Percentiles rank a stretch among this genome's conserved stretches.
Evolutionary conservation across 2,888 invertebrate species (phyloP).

Genomic region (Macropis europaea): DNA sequence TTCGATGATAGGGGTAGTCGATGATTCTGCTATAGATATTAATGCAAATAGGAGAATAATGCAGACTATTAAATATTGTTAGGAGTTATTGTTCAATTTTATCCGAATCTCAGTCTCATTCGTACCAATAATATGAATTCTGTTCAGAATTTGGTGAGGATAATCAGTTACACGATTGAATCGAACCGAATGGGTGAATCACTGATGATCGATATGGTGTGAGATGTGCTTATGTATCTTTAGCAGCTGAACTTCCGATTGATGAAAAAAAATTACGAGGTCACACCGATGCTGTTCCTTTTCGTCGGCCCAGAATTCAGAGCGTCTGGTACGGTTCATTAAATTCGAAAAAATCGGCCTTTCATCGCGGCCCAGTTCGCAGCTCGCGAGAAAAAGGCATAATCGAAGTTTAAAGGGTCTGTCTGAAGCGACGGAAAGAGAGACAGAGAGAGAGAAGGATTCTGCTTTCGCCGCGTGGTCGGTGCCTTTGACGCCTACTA

Average conservation of each 20-base stretch:
- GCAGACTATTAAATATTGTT: too few relatives aligned
- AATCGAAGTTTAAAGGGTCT: conserved; percentile 60
- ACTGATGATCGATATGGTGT: too few relatives aligned
- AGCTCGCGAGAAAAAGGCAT: conserved; percentile 52
- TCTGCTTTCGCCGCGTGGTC: conserved; percentile 59
- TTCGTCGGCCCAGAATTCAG: conserved; percentile 21
- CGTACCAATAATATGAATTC: too few relatives aligned
- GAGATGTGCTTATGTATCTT: too few relatives aligned
- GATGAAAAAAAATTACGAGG: background rate
- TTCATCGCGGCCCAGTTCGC: conserved; percentile 50
- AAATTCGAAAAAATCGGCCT: conserved; percentile 58
- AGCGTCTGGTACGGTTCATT: conserved; percentile 60
- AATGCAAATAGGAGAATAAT: too few relatives aligned
- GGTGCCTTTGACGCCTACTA: conserved; percentile 71
- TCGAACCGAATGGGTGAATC: too few relatives aligned
- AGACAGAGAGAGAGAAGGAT: conserved; percentile 50
- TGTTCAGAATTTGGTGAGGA: too few relatives aligned
- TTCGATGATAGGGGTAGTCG: too few relatives aligned
- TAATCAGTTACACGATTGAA: too few relatives aligned
- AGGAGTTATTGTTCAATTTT: too few relatives aligned
- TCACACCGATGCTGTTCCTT: background rate
- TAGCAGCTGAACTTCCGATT: background rate
- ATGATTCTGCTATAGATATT: too few relatives aligned
- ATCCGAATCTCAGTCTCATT: too few relatives aligned
- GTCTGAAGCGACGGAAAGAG: conserved; percentile 27